A percentile compares a stretch with the other conserved stretches of the same genome.
These are phyloP conservation scores for Simalia tracyae DNA, from an alignment of 2,797 vertebrate genomes.

Conservation along the genomic window DNA sequence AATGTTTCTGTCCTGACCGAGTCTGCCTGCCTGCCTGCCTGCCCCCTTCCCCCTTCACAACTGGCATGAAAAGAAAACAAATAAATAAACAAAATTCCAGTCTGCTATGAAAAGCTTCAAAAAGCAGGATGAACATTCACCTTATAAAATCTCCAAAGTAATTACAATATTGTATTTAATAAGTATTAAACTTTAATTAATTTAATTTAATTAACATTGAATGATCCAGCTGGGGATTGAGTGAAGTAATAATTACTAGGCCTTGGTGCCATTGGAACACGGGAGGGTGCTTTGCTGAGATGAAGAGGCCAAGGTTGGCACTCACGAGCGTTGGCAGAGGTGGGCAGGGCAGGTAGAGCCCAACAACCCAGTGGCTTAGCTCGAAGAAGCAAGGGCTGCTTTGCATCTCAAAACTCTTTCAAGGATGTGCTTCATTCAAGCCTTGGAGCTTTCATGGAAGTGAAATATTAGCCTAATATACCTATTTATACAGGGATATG, in stretches of 20 bases:
- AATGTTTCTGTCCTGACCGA: background rate
- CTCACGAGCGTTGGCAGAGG: no score
- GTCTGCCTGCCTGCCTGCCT: background rate
- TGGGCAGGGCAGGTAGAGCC: no score
- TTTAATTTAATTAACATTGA: no score
- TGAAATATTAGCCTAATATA: no score
- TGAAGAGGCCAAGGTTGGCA: background rate
- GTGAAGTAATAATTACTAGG: no score
- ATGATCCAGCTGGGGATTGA: background rate
- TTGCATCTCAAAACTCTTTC: no score
- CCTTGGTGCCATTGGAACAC: background rate
- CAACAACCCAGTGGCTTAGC: no score
- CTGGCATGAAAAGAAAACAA: background rate
- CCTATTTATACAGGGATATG: no score
- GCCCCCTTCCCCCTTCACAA: background rate
- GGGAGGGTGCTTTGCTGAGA: background rate
- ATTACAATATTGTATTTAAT: background rate
- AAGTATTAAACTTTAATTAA: background rate
- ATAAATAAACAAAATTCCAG: background rate
- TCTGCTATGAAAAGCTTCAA: background rate
- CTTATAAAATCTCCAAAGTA: background rate
- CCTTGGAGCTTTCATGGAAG: no score
- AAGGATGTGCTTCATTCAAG: no score
- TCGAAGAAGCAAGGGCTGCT: no score
- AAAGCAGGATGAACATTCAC: background rate